Evolutionary conservation across 2,797 vertebrate genomes (phyloP).

Genomic region (Smutsia gigantea): DNA sequence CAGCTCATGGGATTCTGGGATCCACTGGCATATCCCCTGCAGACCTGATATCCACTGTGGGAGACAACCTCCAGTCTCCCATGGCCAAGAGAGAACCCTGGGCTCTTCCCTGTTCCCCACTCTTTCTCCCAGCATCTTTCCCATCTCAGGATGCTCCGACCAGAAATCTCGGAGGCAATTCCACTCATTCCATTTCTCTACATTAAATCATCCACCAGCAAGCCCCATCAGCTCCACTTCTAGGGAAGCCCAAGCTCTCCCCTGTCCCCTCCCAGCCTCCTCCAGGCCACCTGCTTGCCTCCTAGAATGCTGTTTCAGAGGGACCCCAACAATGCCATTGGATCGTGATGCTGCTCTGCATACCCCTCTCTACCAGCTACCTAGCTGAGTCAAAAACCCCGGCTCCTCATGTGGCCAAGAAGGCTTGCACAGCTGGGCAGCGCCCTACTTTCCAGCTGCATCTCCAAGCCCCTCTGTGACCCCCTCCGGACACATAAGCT

Average conservation of each 20-base stretch:
- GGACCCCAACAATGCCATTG: not conserved
- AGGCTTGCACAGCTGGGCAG: not conserved
- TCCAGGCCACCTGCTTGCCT: not conserved
- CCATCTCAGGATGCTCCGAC: not conserved
- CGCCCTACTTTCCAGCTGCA: not conserved
- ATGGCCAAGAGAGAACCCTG: not conserved
- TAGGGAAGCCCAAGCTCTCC: not conserved
- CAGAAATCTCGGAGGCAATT: not conserved
- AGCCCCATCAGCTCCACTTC: not conserved
- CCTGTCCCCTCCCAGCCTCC: not conserved
- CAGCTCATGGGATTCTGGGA: not conserved
- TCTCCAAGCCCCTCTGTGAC: fast-evolving
- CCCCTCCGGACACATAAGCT: fast-evolving
- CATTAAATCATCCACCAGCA: not conserved
- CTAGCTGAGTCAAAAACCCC: not conserved
- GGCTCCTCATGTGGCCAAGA: not conserved
- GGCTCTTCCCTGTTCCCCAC: not conserved
- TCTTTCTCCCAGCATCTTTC: not conserved
- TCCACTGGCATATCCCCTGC: not conserved
- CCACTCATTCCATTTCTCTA: fast-evolving
- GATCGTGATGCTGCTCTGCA: fast-evolving
- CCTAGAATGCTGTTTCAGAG: not conserved
- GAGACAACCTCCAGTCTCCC: not conserved
- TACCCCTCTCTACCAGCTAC: not conserved
- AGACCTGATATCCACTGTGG: not conserved